Conservation (phyloP, 2,113 vertebrate species). For the Psilopogon haemacephalus region DNA sequence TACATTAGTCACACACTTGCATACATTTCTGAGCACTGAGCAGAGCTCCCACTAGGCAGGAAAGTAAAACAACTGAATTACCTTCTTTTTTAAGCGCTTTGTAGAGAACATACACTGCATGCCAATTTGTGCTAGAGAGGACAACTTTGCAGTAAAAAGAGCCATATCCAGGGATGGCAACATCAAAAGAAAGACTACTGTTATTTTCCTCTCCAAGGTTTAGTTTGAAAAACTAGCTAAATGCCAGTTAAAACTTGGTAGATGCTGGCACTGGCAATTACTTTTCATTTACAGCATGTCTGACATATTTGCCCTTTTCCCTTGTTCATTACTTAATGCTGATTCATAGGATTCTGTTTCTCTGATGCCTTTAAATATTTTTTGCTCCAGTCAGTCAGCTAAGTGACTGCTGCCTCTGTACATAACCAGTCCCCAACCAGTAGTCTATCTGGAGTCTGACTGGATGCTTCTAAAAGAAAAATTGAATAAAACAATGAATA, state of each 20-base stretch:
- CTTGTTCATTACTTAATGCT: not conserved
- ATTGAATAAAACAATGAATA: not conserved
- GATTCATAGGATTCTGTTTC: not conserved
- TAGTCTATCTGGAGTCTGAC: not conserved
- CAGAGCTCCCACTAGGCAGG: slow-evolving; percentile 34
- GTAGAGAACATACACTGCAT: slow-evolving; percentile 12
- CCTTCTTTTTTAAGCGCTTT: slow-evolving; percentile 47
- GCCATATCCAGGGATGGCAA: not conserved
- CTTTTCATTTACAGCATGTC: not conserved
- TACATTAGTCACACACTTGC: slow-evolving; percentile 58
- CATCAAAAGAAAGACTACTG: not conserved
- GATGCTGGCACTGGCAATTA: not conserved
- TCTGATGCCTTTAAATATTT: not conserved
- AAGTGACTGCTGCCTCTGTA: not conserved
- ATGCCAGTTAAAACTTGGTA: not conserved
- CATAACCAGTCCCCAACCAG: not conserved
- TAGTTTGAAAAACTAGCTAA: not conserved
- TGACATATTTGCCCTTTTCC: not conserved
- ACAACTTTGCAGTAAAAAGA: slow-evolving; percentile 20
- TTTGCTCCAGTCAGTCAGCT: not conserved
- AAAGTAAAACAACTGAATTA: slow-evolving; percentile 60
- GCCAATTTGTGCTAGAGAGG: slow-evolving; percentile 6
- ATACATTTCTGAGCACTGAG: slow-evolving; percentile 48
- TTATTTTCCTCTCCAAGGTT: not conserved
- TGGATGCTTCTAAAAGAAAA: not conserved